Evolutionary conservation across 2,888 invertebrate species (phyloP).

Genomic region (Blastobasis lacticolella): DNA sequence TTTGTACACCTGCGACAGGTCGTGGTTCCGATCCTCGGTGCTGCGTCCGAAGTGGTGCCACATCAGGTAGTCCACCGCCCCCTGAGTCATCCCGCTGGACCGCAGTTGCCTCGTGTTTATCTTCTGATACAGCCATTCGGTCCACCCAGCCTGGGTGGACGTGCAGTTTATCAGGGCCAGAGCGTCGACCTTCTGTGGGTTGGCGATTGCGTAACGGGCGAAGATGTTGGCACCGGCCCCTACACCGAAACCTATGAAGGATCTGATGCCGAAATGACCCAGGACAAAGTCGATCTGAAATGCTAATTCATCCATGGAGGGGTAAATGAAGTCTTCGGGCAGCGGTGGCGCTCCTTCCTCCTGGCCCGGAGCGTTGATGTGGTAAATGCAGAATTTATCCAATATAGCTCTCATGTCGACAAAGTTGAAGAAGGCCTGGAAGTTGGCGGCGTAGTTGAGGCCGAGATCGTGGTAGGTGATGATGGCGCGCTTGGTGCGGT

Average conservation of each 20-base stretch:
- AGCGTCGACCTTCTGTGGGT: conserved; percentile 92
- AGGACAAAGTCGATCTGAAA: conserved; percentile 92
- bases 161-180: conserved; percentile 95
- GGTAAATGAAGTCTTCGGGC: conserved; percentile 91
- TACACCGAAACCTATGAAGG: conserved; percentile 96
- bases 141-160: conserved; percentile 96
- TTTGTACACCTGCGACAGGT: conserved; percentile 93
- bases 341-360: conserved; percentile 95
- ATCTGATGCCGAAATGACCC: conserved; percentile 90
- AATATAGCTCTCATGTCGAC: conserved; percentile 91
- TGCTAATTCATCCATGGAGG: conserved; percentile 96
- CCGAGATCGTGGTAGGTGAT: conserved; percentile 99
- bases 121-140: conserved; percentile 99
- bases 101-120: conserved; percentile 91
- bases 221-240: conserved; percentile 98
- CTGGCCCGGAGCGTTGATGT: conserved; percentile 98
- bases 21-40: conserved; percentile 94
- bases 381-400: conserved; percentile 97
- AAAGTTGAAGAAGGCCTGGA: conserved; percentile 95
- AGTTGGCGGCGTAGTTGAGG: conserved; percentile 95
- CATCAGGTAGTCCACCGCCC: conserved; percentile 96
- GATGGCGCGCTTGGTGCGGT: conserved; percentile 92
- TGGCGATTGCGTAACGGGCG: conserved; percentile 89
- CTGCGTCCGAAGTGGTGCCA: conserved; percentile 98
- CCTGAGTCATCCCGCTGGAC: conserved; percentile 93